These are phyloP conservation scores for Entomobrya proxima DNA, from an alignment of 2,888 invertebrate species.

Conservation along the genomic window DNA sequence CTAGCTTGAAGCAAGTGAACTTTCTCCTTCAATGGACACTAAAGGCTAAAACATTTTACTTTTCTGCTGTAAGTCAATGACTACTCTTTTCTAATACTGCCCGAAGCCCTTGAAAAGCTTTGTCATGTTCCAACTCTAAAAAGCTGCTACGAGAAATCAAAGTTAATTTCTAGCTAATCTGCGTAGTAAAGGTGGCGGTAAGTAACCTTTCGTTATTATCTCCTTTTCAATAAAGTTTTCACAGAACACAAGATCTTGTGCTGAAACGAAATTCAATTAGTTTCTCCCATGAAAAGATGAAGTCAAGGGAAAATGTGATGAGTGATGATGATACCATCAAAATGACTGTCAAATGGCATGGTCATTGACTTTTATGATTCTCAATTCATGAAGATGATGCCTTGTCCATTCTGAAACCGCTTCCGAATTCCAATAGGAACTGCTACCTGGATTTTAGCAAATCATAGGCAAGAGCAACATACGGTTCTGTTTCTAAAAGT, in stretches of 20 bases:
- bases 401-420: conserved; percentile 27
- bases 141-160: not conserved
- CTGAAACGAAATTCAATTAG: conserved; percentile 36
- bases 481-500: conserved; percentile 32
- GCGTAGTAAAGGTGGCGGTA: not conserved
- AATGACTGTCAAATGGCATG: conserved; percentile 32
- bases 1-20: not conserved
- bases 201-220: not conserved
- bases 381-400: not conserved
- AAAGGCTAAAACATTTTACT: conserved; percentile 14
- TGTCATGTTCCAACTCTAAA: not conserved
- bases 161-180: not conserved
- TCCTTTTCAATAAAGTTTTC: not conserved
- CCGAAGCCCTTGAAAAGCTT: not conserved
- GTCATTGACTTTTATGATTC: conserved; percentile 50
- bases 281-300: conserved; percentile 36
- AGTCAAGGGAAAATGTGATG: conserved; percentile 28
- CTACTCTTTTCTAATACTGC: not conserved
- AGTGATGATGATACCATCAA: conserved; percentile 47
- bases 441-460: not conserved
- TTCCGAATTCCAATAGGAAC: conserved; percentile 64
- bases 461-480: conserved; percentile 1
- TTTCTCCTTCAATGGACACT: conserved; percentile 57
- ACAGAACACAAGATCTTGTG: not conserved
- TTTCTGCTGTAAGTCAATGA: not conserved